Percentiles rank a stretch among this genome's conserved stretches.
These are phyloP conservation scores for Melipona beecheii DNA, from an alignment of 2,888 invertebrate genomes.

Conservation along the genomic window DNA sequence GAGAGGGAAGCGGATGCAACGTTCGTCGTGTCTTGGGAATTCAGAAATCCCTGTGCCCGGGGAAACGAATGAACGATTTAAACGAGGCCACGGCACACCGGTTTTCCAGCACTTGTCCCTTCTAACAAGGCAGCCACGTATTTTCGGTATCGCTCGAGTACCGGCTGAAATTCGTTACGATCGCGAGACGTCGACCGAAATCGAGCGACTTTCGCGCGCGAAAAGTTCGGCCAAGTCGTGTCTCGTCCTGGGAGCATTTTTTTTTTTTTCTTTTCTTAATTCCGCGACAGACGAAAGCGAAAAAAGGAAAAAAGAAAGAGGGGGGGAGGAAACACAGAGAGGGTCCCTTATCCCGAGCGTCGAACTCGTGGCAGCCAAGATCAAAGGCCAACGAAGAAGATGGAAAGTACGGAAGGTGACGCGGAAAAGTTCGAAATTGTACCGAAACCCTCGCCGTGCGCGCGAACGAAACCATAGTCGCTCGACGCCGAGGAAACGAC, in stretches of 20 bases:
- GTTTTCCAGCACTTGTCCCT: constrained; percentile 6
- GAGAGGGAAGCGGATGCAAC: not conserved
- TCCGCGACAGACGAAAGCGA: constrained; percentile 28
- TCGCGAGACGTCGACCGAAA: constrained; percentile 13
- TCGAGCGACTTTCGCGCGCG: not conserved
- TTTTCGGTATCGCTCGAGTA: not conserved
- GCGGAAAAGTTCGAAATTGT: constrained; percentile 50
- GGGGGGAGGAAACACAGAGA: not conserved
- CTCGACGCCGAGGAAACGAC: not conserved
- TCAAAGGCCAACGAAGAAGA: constrained; percentile 50
- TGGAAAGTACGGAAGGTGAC: constrained; percentile 36
- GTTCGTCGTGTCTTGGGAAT: not conserved
- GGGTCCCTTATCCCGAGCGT: not conserved
- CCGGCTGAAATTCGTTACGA: constrained; percentile 29
- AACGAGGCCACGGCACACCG: not conserved
- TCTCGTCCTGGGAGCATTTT: not conserved
- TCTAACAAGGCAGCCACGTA: constrained; percentile 5
- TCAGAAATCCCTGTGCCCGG: not conserved
- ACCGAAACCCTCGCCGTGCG: constrained; percentile 11
- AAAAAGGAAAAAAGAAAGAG: not conserved
- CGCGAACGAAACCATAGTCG: not conserved
- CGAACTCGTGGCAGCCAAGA: constrained; percentile 28
- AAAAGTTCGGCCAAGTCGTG: constrained; percentile 7
- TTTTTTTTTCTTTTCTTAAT: constrained; percentile 17
- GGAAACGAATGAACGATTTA: constrained; percentile 30